A percentile compares a stretch with the other conserved stretches of the same genome.
Evolutionary conservation across 2,113 vertebrate genomes (phyloP).

Genomic region (Leucosticte australis): DNA sequence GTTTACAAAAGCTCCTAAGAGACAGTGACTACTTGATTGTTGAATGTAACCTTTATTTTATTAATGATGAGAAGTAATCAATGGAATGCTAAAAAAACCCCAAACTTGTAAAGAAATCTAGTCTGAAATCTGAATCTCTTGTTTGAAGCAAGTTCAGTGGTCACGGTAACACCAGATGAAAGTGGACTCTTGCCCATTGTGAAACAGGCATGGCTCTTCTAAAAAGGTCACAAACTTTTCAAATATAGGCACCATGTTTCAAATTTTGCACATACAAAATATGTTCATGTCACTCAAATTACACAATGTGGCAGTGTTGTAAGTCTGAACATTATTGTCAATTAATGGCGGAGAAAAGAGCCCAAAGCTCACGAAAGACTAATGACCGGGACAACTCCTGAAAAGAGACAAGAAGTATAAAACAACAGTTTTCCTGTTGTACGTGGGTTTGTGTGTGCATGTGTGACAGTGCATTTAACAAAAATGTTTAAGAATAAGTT

Average conservation of each 20-base stretch:
- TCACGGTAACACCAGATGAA: conserved; percentile 64
- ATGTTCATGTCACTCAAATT: conserved; percentile 77
- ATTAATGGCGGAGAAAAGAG: conserved; percentile 67
- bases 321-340: conserved; percentile 76
- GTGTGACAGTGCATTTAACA: conserved; percentile 65
- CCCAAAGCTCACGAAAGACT: conserved; percentile 52
- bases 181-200: conserved; percentile 53
- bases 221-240: conserved; percentile 73
- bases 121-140: conserved; percentile 66
- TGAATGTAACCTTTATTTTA: conserved; percentile 76
- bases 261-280: conserved; percentile 79
- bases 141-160: conserved; percentile 65
- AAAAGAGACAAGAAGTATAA: conserved; percentile 71
- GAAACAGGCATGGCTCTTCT: conserved; percentile 72
- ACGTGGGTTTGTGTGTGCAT: conserved; percentile 59
- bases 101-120: conserved; percentile 62
- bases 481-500: conserved; percentile 64
- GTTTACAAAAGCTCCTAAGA: conserved; percentile 79
- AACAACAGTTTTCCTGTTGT: conserved; percentile 67
- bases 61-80: conserved; percentile 73
- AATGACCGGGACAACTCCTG: conserved; percentile 66
- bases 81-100: conserved; percentile 71
- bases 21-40: conserved; percentile 76
- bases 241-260: conserved; percentile 85
- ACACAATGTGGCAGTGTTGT: conserved; percentile 84